Evolutionary conservation across 2,888 invertebrate genomes (phyloP).

Genomic region (Nymphalis urticae): DNA sequence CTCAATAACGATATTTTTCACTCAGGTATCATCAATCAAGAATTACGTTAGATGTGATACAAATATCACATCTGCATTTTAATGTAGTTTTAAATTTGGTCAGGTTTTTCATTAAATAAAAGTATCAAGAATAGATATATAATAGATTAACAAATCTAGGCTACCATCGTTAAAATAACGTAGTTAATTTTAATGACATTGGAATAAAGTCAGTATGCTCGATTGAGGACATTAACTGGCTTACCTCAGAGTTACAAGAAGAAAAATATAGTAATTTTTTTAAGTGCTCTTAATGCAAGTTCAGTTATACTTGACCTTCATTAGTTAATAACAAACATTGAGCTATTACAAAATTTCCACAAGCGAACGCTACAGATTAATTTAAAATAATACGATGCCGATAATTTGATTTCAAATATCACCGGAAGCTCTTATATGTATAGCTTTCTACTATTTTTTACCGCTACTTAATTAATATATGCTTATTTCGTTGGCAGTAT

Average conservation of each 20-base stretch:
- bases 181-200: conserved; percentile 44
- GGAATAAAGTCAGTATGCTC: conserved; percentile 50
- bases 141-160: background rate
- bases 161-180: conserved; percentile 2
- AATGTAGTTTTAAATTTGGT: too few species aligned
- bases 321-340: conserved; percentile 8
- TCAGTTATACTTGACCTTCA: conserved; percentile 23
- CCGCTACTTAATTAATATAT: conserved; percentile 3
- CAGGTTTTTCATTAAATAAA: too few species aligned
- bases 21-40: background rate
- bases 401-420: background rate
- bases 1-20: background rate
- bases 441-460: conserved; percentile 2
- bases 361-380: background rate
- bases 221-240: conserved; percentile 55
- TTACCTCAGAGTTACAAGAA: conserved; percentile 46
- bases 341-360: conserved; percentile 6
- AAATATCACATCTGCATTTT: too few species aligned
- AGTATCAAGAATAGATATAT: too few species aligned
- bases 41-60: background rate
- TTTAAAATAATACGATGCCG: background rate
- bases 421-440: background rate
- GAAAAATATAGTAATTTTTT: conserved; percentile 27
- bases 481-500: conserved; percentile 20
- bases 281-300: conserved; percentile 13